Percentiles rank a stretch among this genome's conserved stretches.
phyloP scores from a whole-genome alignment of 1,140 invertebrate species.

The Microplitis demolitor region DNA sequence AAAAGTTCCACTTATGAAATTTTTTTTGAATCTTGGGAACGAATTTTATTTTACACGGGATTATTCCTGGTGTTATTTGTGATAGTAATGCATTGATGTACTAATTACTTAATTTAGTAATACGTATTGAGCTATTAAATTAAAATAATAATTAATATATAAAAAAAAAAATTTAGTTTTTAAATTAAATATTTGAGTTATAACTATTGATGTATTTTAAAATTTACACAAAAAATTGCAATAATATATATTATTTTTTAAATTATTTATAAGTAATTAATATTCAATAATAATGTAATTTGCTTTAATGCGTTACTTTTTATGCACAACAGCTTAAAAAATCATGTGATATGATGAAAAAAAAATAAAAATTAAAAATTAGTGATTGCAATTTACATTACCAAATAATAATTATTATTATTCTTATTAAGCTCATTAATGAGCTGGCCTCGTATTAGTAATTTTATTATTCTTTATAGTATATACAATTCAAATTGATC shows the following conservation, averaged over 20 bases:
- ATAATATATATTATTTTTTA: not conserved
- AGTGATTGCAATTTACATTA: conserved; percentile 21
- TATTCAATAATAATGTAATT: not conserved
- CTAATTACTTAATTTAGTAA: no score
- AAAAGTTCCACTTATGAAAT: no score
- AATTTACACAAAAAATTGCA: no score
- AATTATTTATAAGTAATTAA: no score
- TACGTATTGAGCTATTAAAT: no score
- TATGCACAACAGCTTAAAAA: conserved; percentile 10
- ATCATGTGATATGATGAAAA: conserved; percentile 18
- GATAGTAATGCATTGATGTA: not conserved
- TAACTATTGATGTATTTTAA: no score
- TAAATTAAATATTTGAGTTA: not conserved
- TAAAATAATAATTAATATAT: no score
- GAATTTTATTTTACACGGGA: not conserved
- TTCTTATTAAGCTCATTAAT: conserved; percentile 10
- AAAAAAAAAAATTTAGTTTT: no score
- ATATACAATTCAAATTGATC: not conserved
- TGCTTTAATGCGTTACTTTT: not conserved
- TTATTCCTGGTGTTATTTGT: not conserved
- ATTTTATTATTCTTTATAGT: conserved; percentile 5
- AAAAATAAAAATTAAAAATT: conserved; percentile 3
- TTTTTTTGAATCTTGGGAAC: no score
- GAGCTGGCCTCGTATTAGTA: not conserved
- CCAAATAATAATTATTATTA: conserved; percentile 24